Conservation (phyloP, 2,113 vertebrate genomes). For the Halichoerus grypus region DNA sequence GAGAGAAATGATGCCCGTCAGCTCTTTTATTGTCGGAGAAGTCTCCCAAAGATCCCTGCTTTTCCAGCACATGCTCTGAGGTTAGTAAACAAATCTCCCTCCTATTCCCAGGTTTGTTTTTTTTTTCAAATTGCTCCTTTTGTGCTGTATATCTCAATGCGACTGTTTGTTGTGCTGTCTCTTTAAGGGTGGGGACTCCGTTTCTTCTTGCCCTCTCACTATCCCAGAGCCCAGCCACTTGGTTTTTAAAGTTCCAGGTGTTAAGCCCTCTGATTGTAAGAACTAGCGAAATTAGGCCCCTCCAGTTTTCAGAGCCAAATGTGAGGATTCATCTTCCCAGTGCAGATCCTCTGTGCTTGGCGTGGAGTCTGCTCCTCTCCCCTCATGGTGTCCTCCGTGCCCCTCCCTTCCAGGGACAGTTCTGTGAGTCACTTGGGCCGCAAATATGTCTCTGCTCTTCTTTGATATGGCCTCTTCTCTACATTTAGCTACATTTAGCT, state of each 20-base stretch:
- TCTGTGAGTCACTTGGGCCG: background rate
- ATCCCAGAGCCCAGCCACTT: background rate
- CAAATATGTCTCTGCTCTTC: background rate
- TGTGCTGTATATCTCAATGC: background rate
- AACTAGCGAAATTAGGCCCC: background rate
- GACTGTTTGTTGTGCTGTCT: background rate
- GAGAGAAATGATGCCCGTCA: background rate
- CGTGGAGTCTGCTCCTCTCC: background rate
- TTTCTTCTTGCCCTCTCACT: background rate
- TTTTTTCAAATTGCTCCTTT: background rate
- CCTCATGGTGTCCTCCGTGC: background rate
- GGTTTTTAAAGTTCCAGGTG: background rate
- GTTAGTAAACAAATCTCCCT: background rate
- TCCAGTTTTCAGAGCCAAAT: background rate
- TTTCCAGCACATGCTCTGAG: background rate
- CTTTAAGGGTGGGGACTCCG: background rate
- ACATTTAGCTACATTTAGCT: background rate
- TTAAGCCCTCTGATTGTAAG: background rate
- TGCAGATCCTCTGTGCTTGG: background rate
- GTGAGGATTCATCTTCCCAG: background rate
- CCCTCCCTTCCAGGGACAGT: background rate
- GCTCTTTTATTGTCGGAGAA: background rate
- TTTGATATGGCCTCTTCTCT: background rate
- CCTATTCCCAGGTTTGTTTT: background rate
- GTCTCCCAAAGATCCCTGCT: background rate